Percentiles rank a stretch among this genome's conserved stretches.
Conservation (phyloP, 2,888 invertebrate genomes). For the Calephelis perditalis region DNA sequence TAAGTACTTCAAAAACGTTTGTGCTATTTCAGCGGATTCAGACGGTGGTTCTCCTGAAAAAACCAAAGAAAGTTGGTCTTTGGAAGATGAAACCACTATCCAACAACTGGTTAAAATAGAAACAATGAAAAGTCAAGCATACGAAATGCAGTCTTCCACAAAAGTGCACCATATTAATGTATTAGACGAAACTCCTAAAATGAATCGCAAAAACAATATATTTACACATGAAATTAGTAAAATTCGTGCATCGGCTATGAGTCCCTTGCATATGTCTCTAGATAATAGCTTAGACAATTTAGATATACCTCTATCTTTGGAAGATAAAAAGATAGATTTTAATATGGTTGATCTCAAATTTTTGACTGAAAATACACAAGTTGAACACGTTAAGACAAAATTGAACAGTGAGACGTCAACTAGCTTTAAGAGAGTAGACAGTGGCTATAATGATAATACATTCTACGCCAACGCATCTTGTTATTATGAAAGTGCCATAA, state of each 20-base stretch:
- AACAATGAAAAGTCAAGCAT: slow-evolving; percentile 34
- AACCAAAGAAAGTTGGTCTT: slow-evolving; percentile 47
- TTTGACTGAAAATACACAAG: slow-evolving; percentile 62
- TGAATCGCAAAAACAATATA: slow-evolving; percentile 46
- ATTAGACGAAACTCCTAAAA: slow-evolving; percentile 57
- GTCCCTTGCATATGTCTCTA: slow-evolving; percentile 60
- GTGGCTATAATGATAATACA: slow-evolving; percentile 67
- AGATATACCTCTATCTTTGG: slow-evolving; percentile 55
- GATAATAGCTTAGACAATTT: slow-evolving; percentile 60
- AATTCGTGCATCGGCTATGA: slow-evolving; percentile 49
- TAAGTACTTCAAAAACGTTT: too few species aligned
- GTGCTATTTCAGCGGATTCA: slow-evolving; percentile 43
- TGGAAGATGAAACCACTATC: slow-evolving; percentile 49
- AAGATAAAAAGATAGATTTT: slow-evolving; percentile 67
- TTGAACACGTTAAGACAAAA: slow-evolving; percentile 46
- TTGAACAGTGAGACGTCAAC: slow-evolving; percentile 45
- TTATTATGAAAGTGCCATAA: slow-evolving; percentile 73
- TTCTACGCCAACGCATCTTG: slow-evolving; percentile 64
- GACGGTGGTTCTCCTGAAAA: slow-evolving; percentile 40
- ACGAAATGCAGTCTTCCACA: slow-evolving; percentile 44
- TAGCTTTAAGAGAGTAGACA: slow-evolving; percentile 63
- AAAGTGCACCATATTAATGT: slow-evolving; percentile 38
- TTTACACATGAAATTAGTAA: slow-evolving; percentile 62
- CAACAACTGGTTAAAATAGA: slow-evolving; percentile 47
- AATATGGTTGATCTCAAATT: slow-evolving; percentile 68